Conservation (phyloP, 1,140 invertebrate species). For the Nasonia giraulti region DNA sequence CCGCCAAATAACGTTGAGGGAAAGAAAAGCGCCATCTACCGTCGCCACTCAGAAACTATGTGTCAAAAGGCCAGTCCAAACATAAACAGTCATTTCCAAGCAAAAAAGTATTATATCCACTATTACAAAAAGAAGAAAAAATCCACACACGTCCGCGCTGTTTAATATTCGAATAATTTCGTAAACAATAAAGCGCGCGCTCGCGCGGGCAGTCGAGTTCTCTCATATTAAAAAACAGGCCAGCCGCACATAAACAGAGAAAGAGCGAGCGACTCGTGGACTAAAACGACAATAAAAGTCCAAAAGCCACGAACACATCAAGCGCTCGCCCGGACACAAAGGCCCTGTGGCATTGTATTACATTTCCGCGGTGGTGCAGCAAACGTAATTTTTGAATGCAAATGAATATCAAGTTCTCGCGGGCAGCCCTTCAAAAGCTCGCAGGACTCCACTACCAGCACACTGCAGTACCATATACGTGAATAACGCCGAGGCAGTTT, state of each 20-base stretch:
- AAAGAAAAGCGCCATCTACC: too few species aligned
- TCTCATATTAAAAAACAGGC: neutral
- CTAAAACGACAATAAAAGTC: slow-evolving; percentile 1
- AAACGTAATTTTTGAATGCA: slow-evolving; percentile 42
- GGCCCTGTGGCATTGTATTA: neutral
- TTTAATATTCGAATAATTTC: neutral
- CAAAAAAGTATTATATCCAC: too few species aligned
- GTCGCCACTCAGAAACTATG: too few species aligned
- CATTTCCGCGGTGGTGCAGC: neutral
- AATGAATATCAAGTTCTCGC: slow-evolving; percentile 15
- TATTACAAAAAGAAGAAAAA: too few species aligned
- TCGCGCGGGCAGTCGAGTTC: too few species aligned
- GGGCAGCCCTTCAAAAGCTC: neutral
- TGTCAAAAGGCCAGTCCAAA: too few species aligned
- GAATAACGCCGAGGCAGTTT: neutral
- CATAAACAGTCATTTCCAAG: too few species aligned
- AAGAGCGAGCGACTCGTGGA: neutral
- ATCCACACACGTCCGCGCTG: neutral
- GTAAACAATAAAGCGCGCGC: neutral
- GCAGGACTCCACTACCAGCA: too few species aligned
- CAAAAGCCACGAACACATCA: slow-evolving; percentile 1
- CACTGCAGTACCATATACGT: neutral
- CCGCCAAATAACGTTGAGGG: too few species aligned
- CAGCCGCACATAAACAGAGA: neutral
- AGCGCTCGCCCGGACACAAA: neutral